A percentile compares a stretch with the other conserved stretches of the same genome.
Evolutionary conservation across 2,888 invertebrate species (phyloP).

Genomic region (Ophion obscuratus): DNA sequence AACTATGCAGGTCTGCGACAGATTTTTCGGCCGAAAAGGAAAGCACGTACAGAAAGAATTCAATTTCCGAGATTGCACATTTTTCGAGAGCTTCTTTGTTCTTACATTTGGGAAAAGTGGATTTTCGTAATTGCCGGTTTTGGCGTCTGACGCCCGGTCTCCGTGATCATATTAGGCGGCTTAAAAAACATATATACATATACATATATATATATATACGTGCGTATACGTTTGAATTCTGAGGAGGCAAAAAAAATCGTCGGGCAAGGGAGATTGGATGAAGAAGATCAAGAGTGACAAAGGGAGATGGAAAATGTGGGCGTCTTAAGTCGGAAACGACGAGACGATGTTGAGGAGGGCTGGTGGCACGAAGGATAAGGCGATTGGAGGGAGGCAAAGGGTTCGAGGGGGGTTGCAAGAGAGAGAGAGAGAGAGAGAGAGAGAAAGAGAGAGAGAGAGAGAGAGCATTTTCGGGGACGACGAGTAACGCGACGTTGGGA

Average conservation of each 20-base stretch:
- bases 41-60: constrained; percentile 23
- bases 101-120: background rate
- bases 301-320: constrained; percentile 45
- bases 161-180: constrained; percentile 24
- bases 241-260: background rate
- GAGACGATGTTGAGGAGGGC: constrained; percentile 45
- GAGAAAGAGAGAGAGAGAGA: too few species aligned
- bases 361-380: constrained; percentile 52
- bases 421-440: too few species aligned
- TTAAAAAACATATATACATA: background rate
- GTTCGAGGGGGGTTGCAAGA: constrained; percentile 12
- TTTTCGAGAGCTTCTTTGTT: constrained; percentile 6
- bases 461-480: too few species aligned
- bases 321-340: constrained; percentile 52
- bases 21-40: constrained; percentile 5
- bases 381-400: constrained; percentile 49
- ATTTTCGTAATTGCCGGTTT: constrained; percentile 41
- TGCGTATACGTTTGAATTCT: background rate
- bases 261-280: constrained; percentile 26
- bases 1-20: background rate
- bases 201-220: background rate
- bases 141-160: constrained; percentile 16
- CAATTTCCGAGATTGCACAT: constrained; percentile 47
- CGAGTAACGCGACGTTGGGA: constrained; percentile 48
- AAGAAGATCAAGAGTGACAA: constrained; percentile 49